phyloP scores from a whole-genome alignment of 1,140 invertebrate genomes.

The Halyomorpha halys region DNA sequence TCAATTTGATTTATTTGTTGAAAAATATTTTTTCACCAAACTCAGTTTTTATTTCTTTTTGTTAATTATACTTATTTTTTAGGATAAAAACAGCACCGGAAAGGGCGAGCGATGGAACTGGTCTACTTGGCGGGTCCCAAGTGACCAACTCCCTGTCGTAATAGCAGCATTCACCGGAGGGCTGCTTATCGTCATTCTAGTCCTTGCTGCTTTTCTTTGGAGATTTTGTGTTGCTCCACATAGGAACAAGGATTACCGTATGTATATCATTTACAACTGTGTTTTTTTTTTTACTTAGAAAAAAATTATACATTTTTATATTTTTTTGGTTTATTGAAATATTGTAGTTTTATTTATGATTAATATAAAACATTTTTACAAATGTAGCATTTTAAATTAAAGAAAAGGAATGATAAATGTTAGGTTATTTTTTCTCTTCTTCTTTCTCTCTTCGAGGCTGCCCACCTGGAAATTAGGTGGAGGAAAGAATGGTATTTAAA shows the following conservation, averaged over 20 bases:
- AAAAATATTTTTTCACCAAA: neutral
- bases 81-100: constrained; percentile 22
- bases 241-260: constrained; percentile 43
- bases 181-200: constrained; percentile 39
- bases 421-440: no score
- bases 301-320: no score
- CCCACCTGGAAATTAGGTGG: no score
- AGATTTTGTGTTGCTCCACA: constrained; percentile 42
- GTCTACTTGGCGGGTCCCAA: constrained; percentile 36
- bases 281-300: no score
- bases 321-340: no score
- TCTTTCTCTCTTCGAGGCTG: no score
- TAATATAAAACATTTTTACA: no score
- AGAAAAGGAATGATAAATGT: no score
- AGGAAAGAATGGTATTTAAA: no score
- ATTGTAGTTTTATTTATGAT: no score
- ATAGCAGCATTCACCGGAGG: constrained; percentile 43
- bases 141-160: constrained; percentile 40
- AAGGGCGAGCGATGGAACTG: constrained; percentile 20
- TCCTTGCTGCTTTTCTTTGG: constrained; percentile 41
- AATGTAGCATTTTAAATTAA: no score
- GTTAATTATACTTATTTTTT: constrained; percentile 8
- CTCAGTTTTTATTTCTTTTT: neutral
- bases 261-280: neutral
- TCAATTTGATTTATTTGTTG: neutral